These are phyloP conservation scores for Gastracanthus pulcherrimus DNA, from an alignment of 2,888 invertebrate species.

Conservation along the genomic window DNA sequence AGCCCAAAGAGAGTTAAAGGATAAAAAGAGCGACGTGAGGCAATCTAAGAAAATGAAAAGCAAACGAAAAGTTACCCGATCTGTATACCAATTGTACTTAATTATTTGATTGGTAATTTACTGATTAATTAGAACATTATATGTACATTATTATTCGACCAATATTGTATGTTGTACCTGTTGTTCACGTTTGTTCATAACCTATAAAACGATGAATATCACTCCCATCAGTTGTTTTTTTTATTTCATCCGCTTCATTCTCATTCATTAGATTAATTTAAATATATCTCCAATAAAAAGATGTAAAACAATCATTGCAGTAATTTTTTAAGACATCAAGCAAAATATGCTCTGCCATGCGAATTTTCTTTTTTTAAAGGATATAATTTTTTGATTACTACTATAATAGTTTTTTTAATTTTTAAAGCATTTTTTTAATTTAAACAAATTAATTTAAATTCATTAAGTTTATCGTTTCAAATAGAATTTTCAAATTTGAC, in stretches of 20 bases:
- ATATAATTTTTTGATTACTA: too few relatives aligned
- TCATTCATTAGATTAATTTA: neutral
- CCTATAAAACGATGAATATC: conserved; percentile 54
- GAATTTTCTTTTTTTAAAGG: too few relatives aligned
- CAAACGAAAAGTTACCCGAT: conserved; percentile 34
- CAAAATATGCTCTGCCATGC: too few relatives aligned
- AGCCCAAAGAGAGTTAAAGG: conserved; percentile 23
- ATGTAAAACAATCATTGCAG: too few relatives aligned
- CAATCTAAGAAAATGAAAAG: conserved; percentile 8
- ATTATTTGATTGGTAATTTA: conserved; percentile 46
- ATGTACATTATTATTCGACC: conserved; percentile 57
- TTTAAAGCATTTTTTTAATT: neutral
- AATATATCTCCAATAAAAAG: neutral
- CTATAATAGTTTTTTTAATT: neutral
- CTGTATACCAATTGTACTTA: conserved; percentile 49
- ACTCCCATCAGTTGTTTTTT: conserved; percentile 33
- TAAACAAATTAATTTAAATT: too few relatives aligned
- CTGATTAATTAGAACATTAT: conserved; percentile 44
- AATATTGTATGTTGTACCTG: conserved; percentile 58
- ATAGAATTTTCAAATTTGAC: too few relatives aligned
- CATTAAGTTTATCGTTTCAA: too few relatives aligned
- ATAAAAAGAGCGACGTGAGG: neutral
- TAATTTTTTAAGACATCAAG: too few relatives aligned
- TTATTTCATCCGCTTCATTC: conserved; percentile 10
- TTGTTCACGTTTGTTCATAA: conserved; percentile 58